Evolutionary conservation across 2,113 vertebrate species (phyloP), one percentile per base, ranked within the genome.

Genomic region (Progne subis): DNA sequence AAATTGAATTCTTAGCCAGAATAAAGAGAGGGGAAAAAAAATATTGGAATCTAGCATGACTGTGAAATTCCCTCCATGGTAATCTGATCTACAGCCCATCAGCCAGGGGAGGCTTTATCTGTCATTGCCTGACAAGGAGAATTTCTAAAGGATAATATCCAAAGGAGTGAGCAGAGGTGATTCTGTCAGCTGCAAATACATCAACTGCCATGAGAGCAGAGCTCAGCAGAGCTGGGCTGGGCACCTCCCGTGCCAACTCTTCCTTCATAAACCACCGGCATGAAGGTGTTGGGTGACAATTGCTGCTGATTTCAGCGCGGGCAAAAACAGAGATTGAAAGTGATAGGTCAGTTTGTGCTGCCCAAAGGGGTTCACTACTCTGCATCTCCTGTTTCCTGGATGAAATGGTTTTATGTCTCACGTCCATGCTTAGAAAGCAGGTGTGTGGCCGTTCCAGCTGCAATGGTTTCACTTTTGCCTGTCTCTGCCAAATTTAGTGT

Each of bases 1-100:
- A 97, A 94, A 95, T 90, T 37, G 59, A 88, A 47, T 95, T 88
- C 59, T 80, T 94, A 67, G 67, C 63, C 67, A 80, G 84, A 80
- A 57, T 88, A 93, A 82, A 67, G 55, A 80, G 65, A 15, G 46
- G 37, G 46, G 37, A 41, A 18, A 20, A 26, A 69, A 92, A 93
- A 69, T 14, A n/a, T 5, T 32, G 26, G 55, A 80, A 90, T 92
- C 29, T 25, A 74, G 63, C 31, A 34, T 63, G 78, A 77, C 55
- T 91, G 78, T 82, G 69, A 88, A 94, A 93, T 86, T 93, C 67
- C 28, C 55, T 61, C 67, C 31, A 18, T 76, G 79, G 47, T 90
- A 91, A 95, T 95, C 63, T 3, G 1, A 70, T 95, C 75, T 59
- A 24, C 43, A 93, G 75, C 75, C 67, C 47, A 64, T 91, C 75